Conservation (phyloP, 2,888 invertebrate species). For the Mylabris sibirica region DNA sequence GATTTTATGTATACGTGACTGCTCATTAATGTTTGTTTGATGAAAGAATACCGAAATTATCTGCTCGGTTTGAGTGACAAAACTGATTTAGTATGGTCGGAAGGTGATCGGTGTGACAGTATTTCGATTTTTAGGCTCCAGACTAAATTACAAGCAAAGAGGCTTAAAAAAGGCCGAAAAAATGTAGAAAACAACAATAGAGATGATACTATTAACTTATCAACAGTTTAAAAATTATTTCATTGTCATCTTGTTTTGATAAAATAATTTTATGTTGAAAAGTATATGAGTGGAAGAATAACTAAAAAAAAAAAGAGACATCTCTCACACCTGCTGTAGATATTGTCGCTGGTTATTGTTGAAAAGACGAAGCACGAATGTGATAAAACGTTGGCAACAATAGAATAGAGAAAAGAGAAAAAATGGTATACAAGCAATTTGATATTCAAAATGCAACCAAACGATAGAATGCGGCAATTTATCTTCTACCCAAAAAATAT, state of each 20-base stretch:
- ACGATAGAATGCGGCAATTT: slow-evolving; percentile 10
- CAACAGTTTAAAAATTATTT: not conserved
- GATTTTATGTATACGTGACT: slow-evolving; percentile 36
- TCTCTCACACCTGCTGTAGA: slow-evolving; percentile 3
- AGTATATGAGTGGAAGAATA: too few relatives aligned
- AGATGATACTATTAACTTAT: not conserved
- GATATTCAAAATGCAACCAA: slow-evolving; percentile 10
- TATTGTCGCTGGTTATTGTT: not conserved
- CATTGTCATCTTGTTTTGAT: not conserved
- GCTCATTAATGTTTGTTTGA: slow-evolving; percentile 37
- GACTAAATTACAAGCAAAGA: not conserved
- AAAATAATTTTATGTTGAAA: not conserved
- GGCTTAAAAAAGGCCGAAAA: not conserved
- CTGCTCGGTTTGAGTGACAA: slow-evolving; percentile 40
- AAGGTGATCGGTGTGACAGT: slow-evolving; percentile 24
- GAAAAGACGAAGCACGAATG: not conserved
- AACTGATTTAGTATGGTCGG: slow-evolving; percentile 27
- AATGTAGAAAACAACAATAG: not conserved
- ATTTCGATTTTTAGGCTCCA: not conserved
- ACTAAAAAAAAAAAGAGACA: not conserved
- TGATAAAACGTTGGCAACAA: slow-evolving; percentile 6
- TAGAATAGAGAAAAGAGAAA: not conserved
- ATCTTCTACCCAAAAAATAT: slow-evolving; percentile 8
- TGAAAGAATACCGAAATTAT: slow-evolving; percentile 42
- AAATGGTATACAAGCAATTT: slow-evolving; percentile 10